Evolutionary conservation across 2,888 invertebrate species (phyloP).

Genomic region (Chaetoderma sp.): DNA sequence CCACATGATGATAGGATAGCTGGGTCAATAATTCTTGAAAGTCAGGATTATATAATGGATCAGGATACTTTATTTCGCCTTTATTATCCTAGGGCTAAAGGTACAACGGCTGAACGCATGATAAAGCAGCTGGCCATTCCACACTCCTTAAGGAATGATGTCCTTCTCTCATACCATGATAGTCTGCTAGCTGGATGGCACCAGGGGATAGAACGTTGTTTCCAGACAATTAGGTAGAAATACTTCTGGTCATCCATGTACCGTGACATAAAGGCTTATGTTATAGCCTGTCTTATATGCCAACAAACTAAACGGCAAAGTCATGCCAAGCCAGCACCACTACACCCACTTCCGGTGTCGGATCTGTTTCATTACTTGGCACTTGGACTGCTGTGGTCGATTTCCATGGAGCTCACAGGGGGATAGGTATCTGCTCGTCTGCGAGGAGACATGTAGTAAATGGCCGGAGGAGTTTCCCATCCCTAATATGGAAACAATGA

Average conservation of each 20-base stretch:
- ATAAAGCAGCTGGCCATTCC: constrained; percentile 23
- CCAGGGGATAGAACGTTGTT: constrained; percentile 15
- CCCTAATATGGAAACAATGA: no score
- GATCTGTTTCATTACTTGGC: constrained; percentile 11
- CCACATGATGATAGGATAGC: constrained; percentile 18
- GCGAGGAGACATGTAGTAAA: background rate
- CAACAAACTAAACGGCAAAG: constrained; percentile 9
- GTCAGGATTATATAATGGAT: constrained; percentile 20
- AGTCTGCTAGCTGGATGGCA: constrained; percentile 15
- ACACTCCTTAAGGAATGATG: constrained; percentile 7
- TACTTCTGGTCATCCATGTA: constrained; percentile 22
- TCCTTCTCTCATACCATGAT: constrained; percentile 27
- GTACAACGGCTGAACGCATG: background rate
- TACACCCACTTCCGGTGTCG: constrained; percentile 9
- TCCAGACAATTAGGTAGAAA: constrained; percentile 7
- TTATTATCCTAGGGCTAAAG: constrained; percentile 2
- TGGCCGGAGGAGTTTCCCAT: constrained; percentile 17
- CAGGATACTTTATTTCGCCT: constrained; percentile 27
- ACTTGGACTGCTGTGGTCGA: constrained; percentile 20
- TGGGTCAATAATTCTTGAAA: constrained; percentile 5
- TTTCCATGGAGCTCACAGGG: no score
- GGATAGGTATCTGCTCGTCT: background rate
- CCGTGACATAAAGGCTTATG: constrained; percentile 12
- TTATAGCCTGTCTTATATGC: constrained; percentile 14
- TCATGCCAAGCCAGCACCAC: constrained; percentile 8